These are phyloP conservation scores for Wasmannia auropunctata DNA, from an alignment of 1,140 invertebrate genomes.

Conservation along the genomic window DNA sequence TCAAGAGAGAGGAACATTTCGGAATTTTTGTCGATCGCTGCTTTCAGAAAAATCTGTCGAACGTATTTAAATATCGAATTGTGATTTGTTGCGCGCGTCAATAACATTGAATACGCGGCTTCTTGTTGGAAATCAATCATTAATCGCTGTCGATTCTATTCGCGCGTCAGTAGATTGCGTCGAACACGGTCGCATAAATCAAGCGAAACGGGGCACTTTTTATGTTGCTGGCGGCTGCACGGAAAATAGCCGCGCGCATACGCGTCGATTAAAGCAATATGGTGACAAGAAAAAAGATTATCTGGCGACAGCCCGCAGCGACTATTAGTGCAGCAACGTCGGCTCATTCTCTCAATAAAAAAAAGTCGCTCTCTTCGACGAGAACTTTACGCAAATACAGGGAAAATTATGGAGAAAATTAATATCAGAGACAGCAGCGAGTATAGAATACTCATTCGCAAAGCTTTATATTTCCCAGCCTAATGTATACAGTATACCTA, in stretches of 20 bases:
- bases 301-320: conserved; percentile 28
- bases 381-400: background rate
- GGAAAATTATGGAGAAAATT: background rate
- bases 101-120: conserved; percentile 33
- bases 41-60: conserved; percentile 20
- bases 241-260: conserved; percentile 20
- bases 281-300: conserved; percentile 50
- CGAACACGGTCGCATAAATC: conserved; percentile 50
- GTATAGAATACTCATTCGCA: background rate
- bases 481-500: background rate
- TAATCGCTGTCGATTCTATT: conserved; percentile 50
- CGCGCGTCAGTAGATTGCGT: conserved; percentile 47
- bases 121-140: conserved; percentile 50
- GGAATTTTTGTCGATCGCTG: background rate
- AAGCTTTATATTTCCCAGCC: background rate
- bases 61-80: conserved; percentile 13
- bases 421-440: background rate
- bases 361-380: background rate
- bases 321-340: conserved; percentile 2
- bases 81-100: conserved; percentile 37
- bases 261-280: conserved; percentile 50
- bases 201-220: conserved; percentile 51
- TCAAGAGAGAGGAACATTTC: conserved; percentile 14
- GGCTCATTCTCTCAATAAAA: background rate
- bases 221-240: conserved; percentile 22